phyloP scores from a whole-genome alignment of 2,797 vertebrate species.

The Pangasius krempfi region DNA sequence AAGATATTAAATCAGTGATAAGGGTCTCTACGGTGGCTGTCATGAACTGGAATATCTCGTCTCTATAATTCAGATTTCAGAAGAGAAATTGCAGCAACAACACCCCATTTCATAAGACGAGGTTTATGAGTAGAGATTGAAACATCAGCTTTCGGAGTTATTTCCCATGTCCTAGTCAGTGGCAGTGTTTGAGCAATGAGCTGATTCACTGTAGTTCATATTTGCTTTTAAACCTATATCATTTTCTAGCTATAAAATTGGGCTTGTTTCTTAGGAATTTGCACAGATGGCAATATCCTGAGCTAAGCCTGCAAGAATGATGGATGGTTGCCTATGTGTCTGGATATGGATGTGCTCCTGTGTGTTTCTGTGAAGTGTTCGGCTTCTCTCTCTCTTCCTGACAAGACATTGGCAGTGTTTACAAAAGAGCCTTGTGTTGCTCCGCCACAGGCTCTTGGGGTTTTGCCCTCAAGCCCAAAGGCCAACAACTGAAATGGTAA shows the following conservation, averaged over 20 bases:
- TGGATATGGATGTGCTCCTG: slow-evolving; percentile 22
- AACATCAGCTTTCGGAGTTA: slow-evolving; percentile 13
- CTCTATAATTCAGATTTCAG: slow-evolving; percentile 13
- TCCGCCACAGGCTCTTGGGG: slow-evolving; percentile 43
- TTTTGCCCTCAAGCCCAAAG: slow-evolving; percentile 51
- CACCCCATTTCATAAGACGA: slow-evolving; percentile 28
- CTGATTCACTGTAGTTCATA: slow-evolving; percentile 13
- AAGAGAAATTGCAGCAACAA: slow-evolving; percentile 7
- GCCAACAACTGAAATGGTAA: slow-evolving; percentile 49
- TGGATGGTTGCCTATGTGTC: slow-evolving; percentile 22
- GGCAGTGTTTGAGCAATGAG: slow-evolving; percentile 10
- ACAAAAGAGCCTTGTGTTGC: slow-evolving; percentile 58
- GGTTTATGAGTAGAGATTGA: slow-evolving; percentile 36
- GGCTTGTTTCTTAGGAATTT: slow-evolving; percentile 33
- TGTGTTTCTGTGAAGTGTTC: not conserved
- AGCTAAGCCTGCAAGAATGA: slow-evolving; percentile 32
- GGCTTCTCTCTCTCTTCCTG: slow-evolving; percentile 35
- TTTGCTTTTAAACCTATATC: slow-evolving; percentile 23
- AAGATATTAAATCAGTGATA: slow-evolving; percentile 32
- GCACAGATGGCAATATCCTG: slow-evolving; percentile 38
- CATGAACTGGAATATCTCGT: slow-evolving; percentile 16
- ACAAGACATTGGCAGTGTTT: slow-evolving; percentile 54
- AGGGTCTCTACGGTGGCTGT: slow-evolving; percentile 21
- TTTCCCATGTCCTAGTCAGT: slow-evolving; percentile 18
- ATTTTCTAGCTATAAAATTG: slow-evolving; percentile 8